A percentile compares a stretch with the other conserved stretches of the same genome.
Conservation (phyloP, 2,113 vertebrate genomes). For the Monopterus albus region DNA sequence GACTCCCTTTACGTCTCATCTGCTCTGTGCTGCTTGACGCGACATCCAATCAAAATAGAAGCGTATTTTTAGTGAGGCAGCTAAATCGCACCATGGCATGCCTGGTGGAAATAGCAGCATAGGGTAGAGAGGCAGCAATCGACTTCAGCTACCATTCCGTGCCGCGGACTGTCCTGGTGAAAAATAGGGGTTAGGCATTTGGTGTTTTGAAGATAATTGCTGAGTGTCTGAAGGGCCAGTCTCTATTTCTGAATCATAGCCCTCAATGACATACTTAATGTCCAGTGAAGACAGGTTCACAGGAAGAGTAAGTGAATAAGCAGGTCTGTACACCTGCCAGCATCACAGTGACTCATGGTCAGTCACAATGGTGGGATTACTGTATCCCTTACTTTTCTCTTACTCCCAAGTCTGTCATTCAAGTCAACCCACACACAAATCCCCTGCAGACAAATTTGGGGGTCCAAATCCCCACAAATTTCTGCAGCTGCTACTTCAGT, state of each 20-base stretch:
- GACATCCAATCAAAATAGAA: too few species aligned
- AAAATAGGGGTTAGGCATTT: conserved; percentile 52
- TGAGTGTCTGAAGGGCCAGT: neutral
- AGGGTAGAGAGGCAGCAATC: too few species aligned
- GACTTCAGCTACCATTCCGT: too few species aligned
- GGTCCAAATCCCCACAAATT: conserved; percentile 19
- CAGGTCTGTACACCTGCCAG: neutral
- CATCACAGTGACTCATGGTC: conserved; percentile 12
- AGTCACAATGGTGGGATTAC: conserved; percentile 47
- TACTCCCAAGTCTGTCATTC: conserved; percentile 23
- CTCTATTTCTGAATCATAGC: conserved; percentile 32
- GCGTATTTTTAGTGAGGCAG: too few species aligned
- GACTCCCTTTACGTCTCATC: too few species aligned
- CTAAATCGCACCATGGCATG: too few species aligned
- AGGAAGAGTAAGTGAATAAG: conserved; percentile 33
- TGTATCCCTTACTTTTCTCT: conserved; percentile 19
- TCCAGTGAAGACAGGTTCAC: conserved; percentile 40
- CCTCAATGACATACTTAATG: conserved; percentile 37
- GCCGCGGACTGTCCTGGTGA: too few species aligned
- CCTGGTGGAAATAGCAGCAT: too few species aligned
- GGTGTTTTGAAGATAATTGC: conserved; percentile 54
- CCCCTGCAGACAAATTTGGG: conserved; percentile 18
- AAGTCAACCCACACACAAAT: conserved; percentile 15
- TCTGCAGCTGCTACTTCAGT: conserved; percentile 6
- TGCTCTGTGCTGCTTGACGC: too few species aligned